Base-by-base conservation (phyloP, 2,113 vertebrate species). In the Gymnocephalus cernua region DNA sequence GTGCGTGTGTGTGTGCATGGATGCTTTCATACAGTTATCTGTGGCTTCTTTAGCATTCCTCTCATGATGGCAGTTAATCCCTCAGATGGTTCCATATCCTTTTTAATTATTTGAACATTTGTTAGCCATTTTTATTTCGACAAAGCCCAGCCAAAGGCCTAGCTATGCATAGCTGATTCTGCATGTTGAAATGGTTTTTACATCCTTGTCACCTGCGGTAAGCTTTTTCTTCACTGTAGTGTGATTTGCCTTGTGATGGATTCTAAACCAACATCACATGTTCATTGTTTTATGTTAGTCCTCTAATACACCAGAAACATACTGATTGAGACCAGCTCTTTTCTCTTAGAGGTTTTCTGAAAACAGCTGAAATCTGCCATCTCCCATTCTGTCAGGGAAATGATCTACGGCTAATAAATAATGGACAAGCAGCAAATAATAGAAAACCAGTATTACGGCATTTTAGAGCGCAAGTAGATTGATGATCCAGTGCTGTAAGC, bases 361-460 rank as follows among this genome's bases (percentile, higher is more conserved):
- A 69, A 65, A 73, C 45, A 74, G 70, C 62, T 74, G 67, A 85
- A 58, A 82, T 76, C 50, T 75, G 15, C 77, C 77, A 63, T 86
- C 65, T 56, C 80, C 66, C 73, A 68, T 70, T 53, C 80, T 86
- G 72, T 74, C 86, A 77, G 58, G 19, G 29, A 75, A 82, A 81
- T 89, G 85, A 93, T 90, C 44, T 90, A 86, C 54, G 79, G 66
- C 80, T 87, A 82, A 86, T 90, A 86, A 88, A 90, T 92, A 89
- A 90, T 86, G 72, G 79, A 91, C 70, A 77, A 77, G 88, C 85
- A 71, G 79, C 69, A 88, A 88, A 90, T 91, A 89, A 92, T 81
- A 78, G 80, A 86, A 87, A 47, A 69, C 64, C 64, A 69, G 80
- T 81, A 88, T 83, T 80, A 80, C 51, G 0, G 70, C 74, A 76